Percentiles rank a stretch among this genome's conserved stretches.
phyloP scores from a whole-genome alignment of 2,888 invertebrate species.

The Dryococelus australis region DNA sequence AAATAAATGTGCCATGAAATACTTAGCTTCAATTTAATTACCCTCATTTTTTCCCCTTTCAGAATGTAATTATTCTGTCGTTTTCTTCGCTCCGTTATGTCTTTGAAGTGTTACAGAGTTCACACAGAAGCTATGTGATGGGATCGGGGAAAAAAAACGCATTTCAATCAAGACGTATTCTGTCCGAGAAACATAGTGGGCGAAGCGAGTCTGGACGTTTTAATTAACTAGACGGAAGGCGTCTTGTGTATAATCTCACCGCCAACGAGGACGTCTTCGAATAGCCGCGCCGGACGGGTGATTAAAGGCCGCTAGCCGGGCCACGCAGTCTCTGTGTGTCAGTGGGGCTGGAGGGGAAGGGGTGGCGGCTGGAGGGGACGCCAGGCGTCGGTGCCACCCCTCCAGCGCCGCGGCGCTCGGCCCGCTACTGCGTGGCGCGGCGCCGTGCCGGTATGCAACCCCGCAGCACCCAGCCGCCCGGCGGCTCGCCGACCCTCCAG shows the following conservation, averaged over 20 bases:
- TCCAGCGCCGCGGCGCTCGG: neutral
- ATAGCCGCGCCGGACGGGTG: neutral
- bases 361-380: neutral
- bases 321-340: conserved; percentile 24
- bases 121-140: neutral
- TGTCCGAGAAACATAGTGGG: neutral
- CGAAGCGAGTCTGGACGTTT: neutral
- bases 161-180: neutral
- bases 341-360: conserved; percentile 19
- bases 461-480: neutral
- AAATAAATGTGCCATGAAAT: no score
- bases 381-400: neutral
- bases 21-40: neutral
- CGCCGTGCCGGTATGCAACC: conserved; percentile 13
- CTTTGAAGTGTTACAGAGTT: neutral
- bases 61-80: no score
- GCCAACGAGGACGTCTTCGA: neutral
- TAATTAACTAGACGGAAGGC: neutral
- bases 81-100: neutral
- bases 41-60: neutral
- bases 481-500: neutral
- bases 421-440: conserved; percentile 11
- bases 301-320: neutral
- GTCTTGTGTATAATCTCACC: neutral
- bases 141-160: neutral